Percentiles rank a stretch among this genome's conserved stretches.
These are phyloP conservation scores for Plebejus anna DNA, from an alignment of 2,888 invertebrate species.

Conservation along the genomic window DNA sequence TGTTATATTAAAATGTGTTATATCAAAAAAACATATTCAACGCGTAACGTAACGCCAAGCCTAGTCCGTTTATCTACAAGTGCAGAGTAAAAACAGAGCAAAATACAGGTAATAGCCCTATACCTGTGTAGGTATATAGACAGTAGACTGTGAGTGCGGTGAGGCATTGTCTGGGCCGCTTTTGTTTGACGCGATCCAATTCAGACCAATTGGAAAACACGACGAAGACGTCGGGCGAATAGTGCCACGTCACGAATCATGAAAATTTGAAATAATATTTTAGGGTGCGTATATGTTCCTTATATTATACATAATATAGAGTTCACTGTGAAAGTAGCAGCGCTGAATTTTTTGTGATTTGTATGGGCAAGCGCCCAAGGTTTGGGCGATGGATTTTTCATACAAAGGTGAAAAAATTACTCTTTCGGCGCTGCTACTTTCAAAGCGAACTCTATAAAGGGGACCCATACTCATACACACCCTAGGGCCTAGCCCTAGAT, in stretches of 20 bases:
- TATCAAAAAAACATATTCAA: not conserved
- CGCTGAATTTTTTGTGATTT: too few relatives aligned
- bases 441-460: too few relatives aligned
- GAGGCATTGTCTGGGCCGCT: constrained; percentile 14
- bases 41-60: too few relatives aligned
- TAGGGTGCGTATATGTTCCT: not conserved
- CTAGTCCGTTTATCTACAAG: not conserved
- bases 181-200: constrained; percentile 22
- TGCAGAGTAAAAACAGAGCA: not conserved
- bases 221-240: not conserved
- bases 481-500: too few relatives aligned
- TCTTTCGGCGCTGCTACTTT: too few relatives aligned
- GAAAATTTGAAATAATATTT: not conserved
- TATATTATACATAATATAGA: too few relatives aligned
- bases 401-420: too few relatives aligned
- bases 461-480: too few relatives aligned
- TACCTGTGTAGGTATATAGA: not conserved
- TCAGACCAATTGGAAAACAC: constrained; percentile 15
- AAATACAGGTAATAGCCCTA: not conserved
- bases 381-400: too few relatives aligned
- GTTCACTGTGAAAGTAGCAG: too few relatives aligned
- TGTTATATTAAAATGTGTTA: not conserved
- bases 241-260: not conserved
- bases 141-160: not conserved
- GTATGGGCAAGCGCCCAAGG: too few relatives aligned